Conservation (phyloP, 2,888 invertebrate genomes). For the Brachypterus glaber region DNA sequence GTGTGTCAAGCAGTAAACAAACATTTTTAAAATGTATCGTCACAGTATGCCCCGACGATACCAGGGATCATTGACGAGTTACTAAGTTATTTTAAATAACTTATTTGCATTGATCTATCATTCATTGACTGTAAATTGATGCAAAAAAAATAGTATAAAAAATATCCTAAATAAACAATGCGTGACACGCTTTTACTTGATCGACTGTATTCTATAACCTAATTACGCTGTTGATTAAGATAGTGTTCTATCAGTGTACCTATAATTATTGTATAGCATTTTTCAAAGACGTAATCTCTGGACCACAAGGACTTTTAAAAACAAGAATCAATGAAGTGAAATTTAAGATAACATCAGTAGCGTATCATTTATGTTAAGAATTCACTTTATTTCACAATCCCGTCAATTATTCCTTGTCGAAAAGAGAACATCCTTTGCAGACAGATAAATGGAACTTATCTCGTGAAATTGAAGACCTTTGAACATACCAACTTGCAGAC, state of each 20-base stretch:
- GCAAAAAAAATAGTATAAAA: no score
- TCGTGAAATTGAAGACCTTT: constrained; percentile 5
- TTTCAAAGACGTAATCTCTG: constrained; percentile 19
- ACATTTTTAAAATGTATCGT: no score
- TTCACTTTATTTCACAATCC: constrained; percentile 36
- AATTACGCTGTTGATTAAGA: no score
- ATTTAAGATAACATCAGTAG: constrained; percentile 27
- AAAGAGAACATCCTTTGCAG: constrained; percentile 13
- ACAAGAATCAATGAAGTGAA: constrained; percentile 21
- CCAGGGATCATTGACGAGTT: no score
- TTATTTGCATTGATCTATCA: no score
- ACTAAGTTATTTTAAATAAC: no score
- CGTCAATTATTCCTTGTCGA: constrained; percentile 38
- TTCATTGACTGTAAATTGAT: no score
- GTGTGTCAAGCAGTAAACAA: no score
- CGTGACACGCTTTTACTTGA: constrained; percentile 1
- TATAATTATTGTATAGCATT: no score
- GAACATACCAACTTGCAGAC: constrained; percentile 2
- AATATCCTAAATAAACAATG: no score
- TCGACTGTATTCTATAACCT: background rate
- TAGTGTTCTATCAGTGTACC: background rate
- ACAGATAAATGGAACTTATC: constrained; percentile 9
- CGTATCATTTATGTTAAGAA: constrained; percentile 34
- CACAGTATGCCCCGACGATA: no score
- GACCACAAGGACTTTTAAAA: constrained; percentile 19